Evolutionary conservation across 2,888 invertebrate species (phyloP), one percentile per base, ranked within the genome.

Genomic region (Lasius fuliginosus): DNA sequence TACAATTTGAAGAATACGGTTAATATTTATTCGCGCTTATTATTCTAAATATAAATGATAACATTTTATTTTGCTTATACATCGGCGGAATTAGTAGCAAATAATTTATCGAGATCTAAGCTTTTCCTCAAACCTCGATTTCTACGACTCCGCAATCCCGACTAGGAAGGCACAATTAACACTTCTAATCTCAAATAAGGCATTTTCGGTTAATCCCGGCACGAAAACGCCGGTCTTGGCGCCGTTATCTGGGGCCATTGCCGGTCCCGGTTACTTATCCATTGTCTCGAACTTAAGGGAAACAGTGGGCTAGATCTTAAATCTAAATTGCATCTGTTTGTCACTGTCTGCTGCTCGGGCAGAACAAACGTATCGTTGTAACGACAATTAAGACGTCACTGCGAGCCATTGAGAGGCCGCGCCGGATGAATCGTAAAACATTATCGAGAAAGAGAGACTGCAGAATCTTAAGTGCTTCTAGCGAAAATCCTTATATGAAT

Each of bases 281-380:
- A 94, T 94, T 94, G 94, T 94, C 91, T 91, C 86, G 75, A 90
- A 87, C 87, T 90, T 87, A 86, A 87, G 89, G 85, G 91, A 88
- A 86, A 88, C 88, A 88, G 89, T 86, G 74, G n/a, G 85, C 90
- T 83, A 92, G 93, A 94, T 94, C 94, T 94, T 94, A 92, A 94
- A 94, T 94, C 94, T 94, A 94, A 94, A 94, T 94, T 94, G 91
- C 94, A 88, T 90, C 92, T 91, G 93, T 94, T 93, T 93, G 93
- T 94, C 93, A 94, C 91, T 85, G 89, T 90, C 90, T 86, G 68
- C 85, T 69, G 75, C 67, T 64, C 83, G 82, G 67, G 79, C 84
- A 68, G 68, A 67, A 87, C 85, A 84, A 87, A 87, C 84, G 86
- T 90, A 86, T 88, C 89, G 68, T 83, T 83, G 62, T 75, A 69